Evolutionary conservation across 1,140 invertebrate genomes (phyloP).

Genomic region (Drosophila rhopaloa): DNA sequence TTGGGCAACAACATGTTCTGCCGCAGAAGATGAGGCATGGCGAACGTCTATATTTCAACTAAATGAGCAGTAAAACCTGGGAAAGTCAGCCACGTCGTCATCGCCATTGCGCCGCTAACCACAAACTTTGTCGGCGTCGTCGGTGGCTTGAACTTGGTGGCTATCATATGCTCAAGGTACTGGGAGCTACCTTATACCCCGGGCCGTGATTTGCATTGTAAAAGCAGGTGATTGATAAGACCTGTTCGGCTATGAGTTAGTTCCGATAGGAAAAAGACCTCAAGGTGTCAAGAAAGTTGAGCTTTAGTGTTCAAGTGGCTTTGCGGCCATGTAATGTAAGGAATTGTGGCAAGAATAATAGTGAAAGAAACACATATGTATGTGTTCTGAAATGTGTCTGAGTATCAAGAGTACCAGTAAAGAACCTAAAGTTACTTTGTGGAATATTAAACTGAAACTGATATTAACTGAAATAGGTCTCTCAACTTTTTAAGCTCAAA

Average conservation of each 20-base stretch:
- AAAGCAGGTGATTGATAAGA: conserved; percentile 42
- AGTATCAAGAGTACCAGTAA: no score
- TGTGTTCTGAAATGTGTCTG: no score
- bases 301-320: neutral
- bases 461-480: no score
- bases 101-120: conserved; percentile 38
- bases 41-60: conserved; percentile 55
- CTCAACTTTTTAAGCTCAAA: no score
- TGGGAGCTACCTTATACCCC: conserved; percentile 14
- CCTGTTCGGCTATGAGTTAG: conserved; percentile 1
- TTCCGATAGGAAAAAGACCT: conserved; percentile 27
- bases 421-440: no score
- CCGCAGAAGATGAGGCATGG: conserved; percentile 63
- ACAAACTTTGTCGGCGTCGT: conserved; percentile 38
- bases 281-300: conserved; percentile 13
- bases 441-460: no score
- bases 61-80: conserved; percentile 10
- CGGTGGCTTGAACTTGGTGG: conserved; percentile 67
- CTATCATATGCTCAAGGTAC: conserved; percentile 53
- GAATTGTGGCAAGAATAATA: neutral
- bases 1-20: conserved; percentile 59
- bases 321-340: conserved; percentile 1
- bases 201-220: conserved; percentile 35
- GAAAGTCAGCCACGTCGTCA: conserved; percentile 30
- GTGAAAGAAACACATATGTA: neutral